phyloP scores from a whole-genome alignment of 2,888 invertebrate genomes.

The Catocala sponsa region DNA sequence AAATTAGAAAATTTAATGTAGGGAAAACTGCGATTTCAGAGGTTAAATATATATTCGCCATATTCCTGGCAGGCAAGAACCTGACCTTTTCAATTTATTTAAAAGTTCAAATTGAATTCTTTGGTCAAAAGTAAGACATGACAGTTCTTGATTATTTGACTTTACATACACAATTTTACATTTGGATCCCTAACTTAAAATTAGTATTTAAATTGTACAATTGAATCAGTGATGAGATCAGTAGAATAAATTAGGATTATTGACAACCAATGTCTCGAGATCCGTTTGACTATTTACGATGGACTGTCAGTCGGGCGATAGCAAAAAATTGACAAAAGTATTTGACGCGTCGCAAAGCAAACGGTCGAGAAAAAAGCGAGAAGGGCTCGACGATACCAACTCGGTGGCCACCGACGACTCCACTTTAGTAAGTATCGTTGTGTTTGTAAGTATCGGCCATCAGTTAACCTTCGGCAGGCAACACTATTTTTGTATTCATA shows the following conservation, averaged over 20 bases:
- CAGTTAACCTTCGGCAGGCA: no score
- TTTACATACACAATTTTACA: conserved; percentile 60
- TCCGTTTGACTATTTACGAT: conserved; percentile 67
- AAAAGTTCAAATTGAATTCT: conserved; percentile 54
- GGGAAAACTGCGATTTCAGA: no score
- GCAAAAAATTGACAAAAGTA: conserved; percentile 80
- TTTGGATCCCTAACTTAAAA: conserved; percentile 67
- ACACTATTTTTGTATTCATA: no score
- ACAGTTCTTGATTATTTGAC: conserved; percentile 39
- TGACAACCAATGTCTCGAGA: conserved; percentile 66
- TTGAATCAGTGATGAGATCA: conserved; percentile 57
- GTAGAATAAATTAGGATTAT: conserved; percentile 57
- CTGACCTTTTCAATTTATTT: conserved; percentile 10
- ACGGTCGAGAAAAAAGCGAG: conserved; percentile 67
- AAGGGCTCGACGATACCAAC: conserved; percentile 67
- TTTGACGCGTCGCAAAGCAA: conserved; percentile 77
- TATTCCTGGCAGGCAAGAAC: conserved; percentile 53
- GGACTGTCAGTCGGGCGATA: conserved; percentile 81
- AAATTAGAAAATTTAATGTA: no score
- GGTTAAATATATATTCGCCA: not conserved
- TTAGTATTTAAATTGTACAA: conserved; percentile 50
- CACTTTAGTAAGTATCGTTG: conserved; percentile 68
- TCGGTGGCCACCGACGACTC: conserved; percentile 76
- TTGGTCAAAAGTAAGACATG: conserved; percentile 59
- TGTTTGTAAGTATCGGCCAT: not conserved